These are phyloP conservation scores for Ashinkailepas kermadecensis DNA, from an alignment of 2,888 invertebrate genomes.

Conservation along the genomic window DNA sequence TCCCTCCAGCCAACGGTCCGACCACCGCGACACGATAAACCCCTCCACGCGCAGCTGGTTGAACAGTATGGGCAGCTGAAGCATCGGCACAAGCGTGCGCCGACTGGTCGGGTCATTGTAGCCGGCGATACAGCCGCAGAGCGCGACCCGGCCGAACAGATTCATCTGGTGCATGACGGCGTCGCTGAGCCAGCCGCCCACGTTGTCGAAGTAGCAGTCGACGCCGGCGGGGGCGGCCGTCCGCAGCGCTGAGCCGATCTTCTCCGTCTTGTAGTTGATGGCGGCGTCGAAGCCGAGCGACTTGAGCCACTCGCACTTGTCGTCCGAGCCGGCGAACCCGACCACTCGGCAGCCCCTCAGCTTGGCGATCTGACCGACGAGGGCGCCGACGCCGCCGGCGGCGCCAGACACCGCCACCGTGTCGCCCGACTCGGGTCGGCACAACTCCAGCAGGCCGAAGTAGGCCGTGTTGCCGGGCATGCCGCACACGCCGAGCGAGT, in stretches of 20 bases:
- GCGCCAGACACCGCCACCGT: slow-evolving; percentile 64
- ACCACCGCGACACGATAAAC: slow-evolving; percentile 52
- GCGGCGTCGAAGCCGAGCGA: slow-evolving; percentile 59
- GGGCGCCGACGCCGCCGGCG: slow-evolving; percentile 69
- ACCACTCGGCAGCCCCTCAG: slow-evolving; percentile 60
- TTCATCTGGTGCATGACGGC: slow-evolving; percentile 56
- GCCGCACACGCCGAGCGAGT: slow-evolving; percentile 58
- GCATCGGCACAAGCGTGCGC: slow-evolving; percentile 20
- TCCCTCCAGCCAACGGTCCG: slow-evolving; percentile 55
- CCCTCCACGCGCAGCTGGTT: slow-evolving; percentile 58
- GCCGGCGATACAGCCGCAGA: slow-evolving; percentile 57
- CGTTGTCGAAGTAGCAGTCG: slow-evolving; percentile 71
- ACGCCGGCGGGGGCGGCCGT: slow-evolving; percentile 60
- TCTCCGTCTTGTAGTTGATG: slow-evolving; percentile 61
- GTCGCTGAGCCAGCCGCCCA: slow-evolving; percentile 58
- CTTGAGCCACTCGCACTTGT: slow-evolving; percentile 60
- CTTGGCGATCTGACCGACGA: slow-evolving; percentile 71
- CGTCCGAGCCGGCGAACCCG: slow-evolving; percentile 61
- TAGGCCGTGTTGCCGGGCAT: slow-evolving; percentile 69
- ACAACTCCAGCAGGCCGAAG: slow-evolving; percentile 63
- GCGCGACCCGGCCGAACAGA: slow-evolving; percentile 52
- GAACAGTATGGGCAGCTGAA: slow-evolving; percentile 43
- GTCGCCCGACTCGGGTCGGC: slow-evolving; percentile 61
- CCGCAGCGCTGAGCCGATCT: slow-evolving; percentile 50
- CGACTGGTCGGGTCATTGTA: slow-evolving; percentile 50